Percentiles rank a stretch among this genome's conserved stretches.
Conservation (phyloP, 2,888 invertebrate genomes). For the Allacma fusca region DNA sequence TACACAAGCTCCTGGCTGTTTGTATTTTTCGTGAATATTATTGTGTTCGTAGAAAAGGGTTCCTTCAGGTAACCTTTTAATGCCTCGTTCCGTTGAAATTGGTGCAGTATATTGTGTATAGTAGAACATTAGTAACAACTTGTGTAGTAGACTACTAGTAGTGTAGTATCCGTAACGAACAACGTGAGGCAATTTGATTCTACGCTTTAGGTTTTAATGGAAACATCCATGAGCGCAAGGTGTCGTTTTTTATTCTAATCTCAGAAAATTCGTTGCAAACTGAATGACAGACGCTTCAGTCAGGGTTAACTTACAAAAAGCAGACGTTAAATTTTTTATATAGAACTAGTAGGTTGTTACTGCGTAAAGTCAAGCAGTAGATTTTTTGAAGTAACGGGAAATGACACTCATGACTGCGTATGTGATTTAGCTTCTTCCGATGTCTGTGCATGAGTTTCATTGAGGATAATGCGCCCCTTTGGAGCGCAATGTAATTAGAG, state of each 20-base stretch:
- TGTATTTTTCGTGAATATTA: background rate
- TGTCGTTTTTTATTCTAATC: background rate
- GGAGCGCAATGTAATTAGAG: background rate
- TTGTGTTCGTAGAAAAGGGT: background rate
- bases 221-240: background rate
- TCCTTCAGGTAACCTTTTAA: slow-evolving; percentile 11
- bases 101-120: no score
- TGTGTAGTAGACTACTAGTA: no score
- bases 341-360: background rate
- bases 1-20: background rate
- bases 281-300: background rate
- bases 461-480: background rate
- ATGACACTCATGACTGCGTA: slow-evolving; percentile 3
- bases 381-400: background rate
- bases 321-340: background rate
- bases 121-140: slow-evolving; percentile 1
- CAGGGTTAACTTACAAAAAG: background rate
- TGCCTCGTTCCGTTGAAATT: background rate
- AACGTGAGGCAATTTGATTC: slow-evolving; percentile 1
- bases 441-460: background rate
- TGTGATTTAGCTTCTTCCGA: background rate
- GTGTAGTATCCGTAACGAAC: background rate
- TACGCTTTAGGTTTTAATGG: no score
- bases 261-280: background rate
- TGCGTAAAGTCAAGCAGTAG: background rate